Base-by-base conservation (phyloP, 2,113 vertebrate genomes). In the Rhinopomastus cyanomelas region DNA sequence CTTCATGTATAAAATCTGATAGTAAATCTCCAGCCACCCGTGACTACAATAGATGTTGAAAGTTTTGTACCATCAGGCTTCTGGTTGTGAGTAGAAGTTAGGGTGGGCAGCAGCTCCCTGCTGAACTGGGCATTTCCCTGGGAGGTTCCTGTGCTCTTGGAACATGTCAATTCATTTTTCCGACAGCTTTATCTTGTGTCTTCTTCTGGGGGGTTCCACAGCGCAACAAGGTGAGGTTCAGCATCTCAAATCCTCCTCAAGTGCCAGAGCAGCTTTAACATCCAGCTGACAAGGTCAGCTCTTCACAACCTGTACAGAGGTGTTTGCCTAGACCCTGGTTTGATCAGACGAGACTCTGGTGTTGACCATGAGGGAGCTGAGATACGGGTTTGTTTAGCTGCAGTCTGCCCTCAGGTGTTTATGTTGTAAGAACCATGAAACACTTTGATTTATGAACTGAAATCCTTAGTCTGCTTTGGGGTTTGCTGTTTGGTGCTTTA, bases 11-110 rank as follows among this genome's bases (percentile, higher is more conserved):
- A 16, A 62, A 75, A 23, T 1, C 1, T 23, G 34, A 42, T 25
- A 20, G 12, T 12, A 6, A 3, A 34, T 44, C 9, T 57, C 16
- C 25, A 74, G 9, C 46, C 16, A 11, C 19, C 36, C n/a, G 7
- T 29, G n/a, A 1, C 5, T 55, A 4, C 4, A 56, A 51, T 5
- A 6, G 39, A 0, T 37, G 36, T 5, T 21, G 65, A 39, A 1
- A 9, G 36, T 7, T 48, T 48, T 36, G 6, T 21, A 6, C 34
- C 3, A 1, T 30, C 25, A 16, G 32, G 30, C 23, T 60, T 59
- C 34, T 34, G 62, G 65, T 12, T 15, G 15, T 7, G 36, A 4
- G 62, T 11, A 49, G 30, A 36, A 9, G 26, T 37, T 26, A 23
- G 0, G 0, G 39, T 42, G 39, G 39, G 39, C 39, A 42, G 36